Conservation (phyloP, 2,888 invertebrate genomes). For the Lepidochrysops patricia region DNA sequence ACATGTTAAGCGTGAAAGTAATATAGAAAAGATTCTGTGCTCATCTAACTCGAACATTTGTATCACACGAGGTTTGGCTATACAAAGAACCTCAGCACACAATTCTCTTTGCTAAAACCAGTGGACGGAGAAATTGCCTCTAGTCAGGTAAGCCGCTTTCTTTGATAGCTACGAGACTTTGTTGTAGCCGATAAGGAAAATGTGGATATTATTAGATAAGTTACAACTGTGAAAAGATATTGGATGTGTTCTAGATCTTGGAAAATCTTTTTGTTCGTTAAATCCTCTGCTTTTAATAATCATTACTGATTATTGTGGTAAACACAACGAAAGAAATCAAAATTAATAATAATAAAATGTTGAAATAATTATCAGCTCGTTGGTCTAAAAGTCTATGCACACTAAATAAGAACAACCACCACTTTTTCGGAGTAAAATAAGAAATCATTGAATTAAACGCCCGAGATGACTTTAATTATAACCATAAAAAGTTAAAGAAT, state of each 20-base stretch:
- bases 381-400: too few relatives aligned
- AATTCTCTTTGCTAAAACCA: conserved; percentile 54
- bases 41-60: conserved; percentile 1
- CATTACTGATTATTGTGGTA: background rate
- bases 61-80: conserved; percentile 21
- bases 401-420: background rate
- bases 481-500: background rate
- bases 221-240: background rate
- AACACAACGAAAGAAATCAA: too few relatives aligned
- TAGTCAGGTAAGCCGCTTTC: conserved; percentile 66
- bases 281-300: background rate
- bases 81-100: conserved; percentile 57
- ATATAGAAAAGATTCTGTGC: background rate
- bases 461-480: background rate
- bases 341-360: too few relatives aligned
- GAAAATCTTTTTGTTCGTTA: background rate
- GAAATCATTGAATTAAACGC: background rate
- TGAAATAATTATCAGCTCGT: too few relatives aligned
- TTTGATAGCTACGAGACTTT: conserved; percentile 44
- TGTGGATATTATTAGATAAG: conserved; percentile 12
- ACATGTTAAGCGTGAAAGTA: background rate
- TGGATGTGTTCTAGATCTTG: background rate
- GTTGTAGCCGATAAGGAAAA: conserved; percentile 22
- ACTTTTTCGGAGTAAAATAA: background rate
- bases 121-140: conserved; percentile 70